phyloP scores from a whole-genome alignment of 2,113 vertebrate genomes.

The Octodon degus region DNA sequence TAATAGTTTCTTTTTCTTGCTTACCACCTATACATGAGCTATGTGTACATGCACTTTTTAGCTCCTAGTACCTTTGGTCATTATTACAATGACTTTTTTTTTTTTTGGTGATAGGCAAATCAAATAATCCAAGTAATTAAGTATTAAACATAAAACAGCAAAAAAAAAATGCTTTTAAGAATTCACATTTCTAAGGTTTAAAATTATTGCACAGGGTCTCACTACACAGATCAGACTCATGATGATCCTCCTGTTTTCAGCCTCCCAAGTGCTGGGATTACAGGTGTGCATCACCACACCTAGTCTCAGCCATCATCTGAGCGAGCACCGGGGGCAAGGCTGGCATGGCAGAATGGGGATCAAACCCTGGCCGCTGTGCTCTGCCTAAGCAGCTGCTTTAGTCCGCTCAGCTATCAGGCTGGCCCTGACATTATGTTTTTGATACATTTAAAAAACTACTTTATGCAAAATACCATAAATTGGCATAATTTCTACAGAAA shows the following conservation, averaged over 20 bases:
- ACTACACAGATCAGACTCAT: too few species aligned
- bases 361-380: too few species aligned
- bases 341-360: too few species aligned
- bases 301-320: too few species aligned
- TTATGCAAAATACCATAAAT: constrained; percentile 38
- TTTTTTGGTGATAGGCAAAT: not conserved
- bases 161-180: constrained; percentile 56
- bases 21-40: not conserved
- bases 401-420: too few species aligned
- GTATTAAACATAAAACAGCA: constrained; percentile 24
- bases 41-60: constrained; percentile 47
- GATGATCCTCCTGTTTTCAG: too few species aligned
- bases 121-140: constrained; percentile 4
- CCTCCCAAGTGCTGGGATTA: too few species aligned
- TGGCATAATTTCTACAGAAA: constrained; percentile 66
- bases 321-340: too few species aligned
- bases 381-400: too few species aligned
- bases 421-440: not conserved
- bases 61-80: not conserved
- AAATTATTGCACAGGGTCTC: not conserved
- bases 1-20: constrained; percentile 36
- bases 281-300: too few species aligned
- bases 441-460: constrained; percentile 44
- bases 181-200: constrained; percentile 29
- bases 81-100: not conserved